phyloP scores from a whole-genome alignment of 2,888 invertebrate genomes.

The Mythimna lalbum region DNA sequence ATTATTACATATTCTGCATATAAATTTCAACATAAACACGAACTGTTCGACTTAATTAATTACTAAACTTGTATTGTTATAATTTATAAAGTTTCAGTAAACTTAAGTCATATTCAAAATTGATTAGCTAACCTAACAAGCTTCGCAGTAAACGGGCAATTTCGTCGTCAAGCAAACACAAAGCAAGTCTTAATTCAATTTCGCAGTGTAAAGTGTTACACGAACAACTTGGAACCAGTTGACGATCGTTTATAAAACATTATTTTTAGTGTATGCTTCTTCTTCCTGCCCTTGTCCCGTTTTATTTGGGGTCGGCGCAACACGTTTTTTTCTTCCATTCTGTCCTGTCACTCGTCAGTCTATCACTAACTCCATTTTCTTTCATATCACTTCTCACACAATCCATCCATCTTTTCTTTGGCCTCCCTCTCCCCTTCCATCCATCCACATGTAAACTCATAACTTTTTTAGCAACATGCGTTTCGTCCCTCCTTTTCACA shows the following conservation, averaged over 20 bases:
- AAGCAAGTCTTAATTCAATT: conserved; percentile 65
- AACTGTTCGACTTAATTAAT: conserved; percentile 53
- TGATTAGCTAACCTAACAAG: conserved; percentile 55
- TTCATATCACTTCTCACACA: too few relatives aligned
- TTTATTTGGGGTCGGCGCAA: too few relatives aligned
- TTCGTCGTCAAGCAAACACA: conserved; percentile 47
- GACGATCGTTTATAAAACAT: conserved; percentile 26
- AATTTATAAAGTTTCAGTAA: conserved; percentile 52
- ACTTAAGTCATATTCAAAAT: conserved; percentile 57
- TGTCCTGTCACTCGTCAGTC: too few relatives aligned
- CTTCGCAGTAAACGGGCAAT: conserved; percentile 49
- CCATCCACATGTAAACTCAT: too few relatives aligned
- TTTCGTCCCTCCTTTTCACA: too few relatives aligned
- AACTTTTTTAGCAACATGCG: too few relatives aligned
- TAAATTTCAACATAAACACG: conserved; percentile 34
- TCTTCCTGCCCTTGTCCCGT: too few relatives aligned
- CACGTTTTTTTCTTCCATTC: too few relatives aligned
- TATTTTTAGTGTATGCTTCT: too few relatives aligned
- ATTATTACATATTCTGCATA: not conserved
- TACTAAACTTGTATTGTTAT: conserved; percentile 41
- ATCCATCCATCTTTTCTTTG: too few relatives aligned
- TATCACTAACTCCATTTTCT: too few relatives aligned
- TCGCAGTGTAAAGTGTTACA: conserved; percentile 61
- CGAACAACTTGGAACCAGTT: conserved; percentile 53
- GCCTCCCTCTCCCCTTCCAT: too few relatives aligned